Evolutionary conservation across 2,797 vertebrate species (phyloP).

Genomic region (Loris lydekkerianus): DNA sequence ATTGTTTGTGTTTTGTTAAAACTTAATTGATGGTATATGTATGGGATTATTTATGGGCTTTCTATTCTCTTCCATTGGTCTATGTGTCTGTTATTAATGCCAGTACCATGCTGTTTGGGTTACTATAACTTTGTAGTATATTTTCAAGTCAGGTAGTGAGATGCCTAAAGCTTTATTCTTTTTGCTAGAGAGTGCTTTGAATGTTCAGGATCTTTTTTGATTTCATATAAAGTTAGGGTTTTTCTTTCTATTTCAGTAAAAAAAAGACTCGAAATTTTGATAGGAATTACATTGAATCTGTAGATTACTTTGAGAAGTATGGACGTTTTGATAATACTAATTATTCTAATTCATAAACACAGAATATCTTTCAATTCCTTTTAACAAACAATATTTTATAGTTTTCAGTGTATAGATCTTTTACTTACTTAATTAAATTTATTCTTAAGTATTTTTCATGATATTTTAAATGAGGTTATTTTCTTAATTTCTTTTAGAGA

Average conservation of each 20-base stretch:
- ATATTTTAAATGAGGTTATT: not conserved
- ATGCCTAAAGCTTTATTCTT: not conserved
- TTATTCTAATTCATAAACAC: not conserved
- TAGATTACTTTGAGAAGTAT: not conserved
- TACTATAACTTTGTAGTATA: not conserved
- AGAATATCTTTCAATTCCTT: not conserved
- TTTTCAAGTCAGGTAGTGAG: not conserved
- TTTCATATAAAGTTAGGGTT: not conserved
- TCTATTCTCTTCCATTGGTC: not conserved
- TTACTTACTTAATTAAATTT: not conserved
- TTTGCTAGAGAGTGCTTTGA: not conserved
- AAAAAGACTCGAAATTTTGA: not conserved
- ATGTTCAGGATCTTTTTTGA: not conserved
- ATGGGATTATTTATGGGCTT: not conserved
- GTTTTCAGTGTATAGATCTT: not conserved
- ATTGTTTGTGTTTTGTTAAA: not conserved
- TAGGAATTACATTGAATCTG: not conserved
- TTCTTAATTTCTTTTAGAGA: not conserved
- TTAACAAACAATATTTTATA: not conserved
- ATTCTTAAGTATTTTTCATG: not conserved
- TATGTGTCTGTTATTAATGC: not conserved
- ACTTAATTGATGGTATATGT: not conserved
- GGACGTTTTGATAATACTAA: not conserved
- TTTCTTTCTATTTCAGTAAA: not conserved
- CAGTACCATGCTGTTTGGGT: not conserved